phyloP scores from a whole-genome alignment of 1,140 invertebrate genomes.

The Teleogryllus occipitalis region DNA sequence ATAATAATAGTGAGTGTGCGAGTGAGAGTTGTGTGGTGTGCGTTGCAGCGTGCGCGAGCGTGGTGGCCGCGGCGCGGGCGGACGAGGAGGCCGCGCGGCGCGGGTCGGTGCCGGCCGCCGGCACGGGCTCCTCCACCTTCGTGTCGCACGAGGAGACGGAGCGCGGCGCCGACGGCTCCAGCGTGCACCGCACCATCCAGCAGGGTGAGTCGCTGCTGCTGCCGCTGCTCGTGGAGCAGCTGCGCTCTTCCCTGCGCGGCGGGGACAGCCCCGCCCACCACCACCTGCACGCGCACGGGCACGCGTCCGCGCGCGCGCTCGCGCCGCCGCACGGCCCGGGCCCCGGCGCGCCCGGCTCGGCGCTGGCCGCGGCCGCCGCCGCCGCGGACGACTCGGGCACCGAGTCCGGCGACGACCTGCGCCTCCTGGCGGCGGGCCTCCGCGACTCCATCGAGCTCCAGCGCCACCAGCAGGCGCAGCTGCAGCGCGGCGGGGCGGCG shows the following conservation, averaged over 20 bases:
- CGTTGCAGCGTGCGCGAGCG: conserved; percentile 46
- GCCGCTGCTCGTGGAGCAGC: conserved; percentile 51
- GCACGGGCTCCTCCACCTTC: conserved; percentile 34
- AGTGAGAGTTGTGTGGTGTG: not conserved
- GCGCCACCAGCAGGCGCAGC: conserved; percentile 21
- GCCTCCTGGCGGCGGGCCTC: conserved; percentile 31
- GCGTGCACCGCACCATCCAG: conserved; percentile 21
- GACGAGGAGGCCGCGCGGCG: conserved; percentile 8
- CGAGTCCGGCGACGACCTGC: conserved; percentile 56
- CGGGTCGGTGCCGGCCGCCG: not conserved
- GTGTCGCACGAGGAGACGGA: conserved; percentile 35
- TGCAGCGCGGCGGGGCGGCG: conserved; percentile 15
- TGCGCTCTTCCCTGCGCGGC: conserved; percentile 33
- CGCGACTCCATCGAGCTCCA: conserved; percentile 28
- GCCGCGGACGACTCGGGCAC: conserved; percentile 52
- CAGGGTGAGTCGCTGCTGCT: conserved; percentile 50
- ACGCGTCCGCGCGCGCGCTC: conserved; percentile 29
- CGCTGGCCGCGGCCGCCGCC: conserved; percentile 27
- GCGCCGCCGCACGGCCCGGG: conserved; percentile 17
- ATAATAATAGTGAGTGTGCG: too few species aligned
- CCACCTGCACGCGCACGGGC: conserved; percentile 32
- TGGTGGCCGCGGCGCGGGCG: conserved; percentile 32
- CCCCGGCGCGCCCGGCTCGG: conserved; percentile 25
- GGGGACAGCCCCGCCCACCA: conserved; percentile 36
- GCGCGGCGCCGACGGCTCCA: not conserved